Evolutionary conservation across 2,797 vertebrate genomes (phyloP).

Genomic region (Cossypha dichroa): DNA sequence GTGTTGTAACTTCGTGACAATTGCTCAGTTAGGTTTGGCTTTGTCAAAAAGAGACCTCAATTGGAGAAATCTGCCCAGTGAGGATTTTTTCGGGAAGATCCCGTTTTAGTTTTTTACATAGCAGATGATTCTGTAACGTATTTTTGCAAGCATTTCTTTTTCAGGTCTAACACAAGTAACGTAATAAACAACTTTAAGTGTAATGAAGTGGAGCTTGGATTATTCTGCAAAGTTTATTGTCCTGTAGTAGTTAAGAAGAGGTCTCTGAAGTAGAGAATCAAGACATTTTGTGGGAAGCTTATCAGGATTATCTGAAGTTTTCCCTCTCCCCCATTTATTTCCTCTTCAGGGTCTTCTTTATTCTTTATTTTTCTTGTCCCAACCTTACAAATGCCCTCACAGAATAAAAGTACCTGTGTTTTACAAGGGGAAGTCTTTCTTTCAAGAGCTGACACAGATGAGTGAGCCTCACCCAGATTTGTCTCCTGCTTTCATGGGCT

Average conservation of each 20-base stretch:
- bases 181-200: background rate
- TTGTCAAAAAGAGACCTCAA: background rate
- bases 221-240: background rate
- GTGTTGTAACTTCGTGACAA: background rate
- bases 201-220: background rate
- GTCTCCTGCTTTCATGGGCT: background rate
- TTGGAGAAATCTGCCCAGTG: background rate
- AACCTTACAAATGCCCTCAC: background rate
- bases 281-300: background rate
- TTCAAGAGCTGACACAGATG: background rate
- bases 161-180: background rate
- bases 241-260: background rate
- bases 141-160: background rate
- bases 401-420: background rate
- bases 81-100: background rate
- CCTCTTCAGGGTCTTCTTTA: background rate
- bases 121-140: background rate
- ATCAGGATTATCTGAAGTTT: background rate
- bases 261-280: background rate
- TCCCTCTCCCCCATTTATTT: background rate
- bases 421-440: background rate
- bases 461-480: constrained; percentile 23
- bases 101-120: background rate
- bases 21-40: fast-evolving
- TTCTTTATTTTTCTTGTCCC: background rate